Evolutionary conservation across 1,140 invertebrate genomes (phyloP), one percentile per base, ranked within the genome.

Genomic region (Caenorhabditis brenneri): DNA sequence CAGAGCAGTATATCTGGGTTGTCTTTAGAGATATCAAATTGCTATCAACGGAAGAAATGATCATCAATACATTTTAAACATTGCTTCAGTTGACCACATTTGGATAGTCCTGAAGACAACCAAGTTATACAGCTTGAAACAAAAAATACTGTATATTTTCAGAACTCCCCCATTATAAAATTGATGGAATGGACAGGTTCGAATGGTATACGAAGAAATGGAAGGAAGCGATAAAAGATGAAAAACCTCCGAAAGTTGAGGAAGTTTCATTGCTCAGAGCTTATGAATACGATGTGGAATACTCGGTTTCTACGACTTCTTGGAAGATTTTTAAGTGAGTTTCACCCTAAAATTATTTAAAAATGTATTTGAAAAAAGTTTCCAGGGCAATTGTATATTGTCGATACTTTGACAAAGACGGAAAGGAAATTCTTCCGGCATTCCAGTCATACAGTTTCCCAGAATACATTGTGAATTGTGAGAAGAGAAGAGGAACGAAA

Each of bases 311-410:
- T 4, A 36, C 36, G 7, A 65, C 60, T 36, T 36, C 60, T 33
- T 33, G 31, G 15, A 19, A 19, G 15, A 65, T 36, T n/a, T 65
- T 19, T n/a, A 65, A 65, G 60, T 65, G 29, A 24, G 60, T n/a
- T n/a, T n/a, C n/a, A n/a, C n/a, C n/a, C n/a, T n/a, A n/a, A n/a
- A n/a, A n/a, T n/a, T n/a, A n/a, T n/a, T n/a, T n/a, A n/a, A n/a
- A n/a, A n/a, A n/a, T n/a, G n/a, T n/a, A n/a, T n/a, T n/a, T n/a
- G n/a, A n/a, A n/a, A n/a, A n/a, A n/a, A n/a, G n/a, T 36, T 36
- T 65, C n/a, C 24, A 65, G 60, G 36, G 60, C 60, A 65, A 65
- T 65, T n/a, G 5, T 65, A n/a, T 65, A 65, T n/a, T 65, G 60
- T 16, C 60, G 60, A 39, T 65, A 65, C 19, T 65, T 65, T 36